Base-by-base conservation (phyloP, 1,140 invertebrate species). In the Zaprionus camerounensis region DNA sequence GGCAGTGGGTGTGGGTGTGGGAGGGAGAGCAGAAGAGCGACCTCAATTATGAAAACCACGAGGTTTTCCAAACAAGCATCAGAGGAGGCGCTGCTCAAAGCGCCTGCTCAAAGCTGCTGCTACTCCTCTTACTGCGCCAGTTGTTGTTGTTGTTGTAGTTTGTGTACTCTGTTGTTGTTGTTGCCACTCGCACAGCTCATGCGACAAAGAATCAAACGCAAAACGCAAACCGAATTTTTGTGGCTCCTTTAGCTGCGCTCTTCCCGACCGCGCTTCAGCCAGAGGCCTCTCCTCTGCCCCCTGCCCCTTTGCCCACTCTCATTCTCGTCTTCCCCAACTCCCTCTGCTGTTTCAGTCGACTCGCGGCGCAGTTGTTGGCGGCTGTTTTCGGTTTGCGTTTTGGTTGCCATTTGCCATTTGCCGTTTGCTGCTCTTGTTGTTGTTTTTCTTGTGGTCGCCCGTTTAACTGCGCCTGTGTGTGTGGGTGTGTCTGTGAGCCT, bases 41-140 rank as follows among this genome's bases (percentile, higher is more conserved):
- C 85, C 85, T 90, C 85, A 90, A 91, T 90, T 90, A 90, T 90
- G 85, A 90, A 90, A 90, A 90, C 85, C 85, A 85, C 81, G 81
- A 84, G 70, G 66, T 81, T 86, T 76, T 79, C 41, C 81, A 83
- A 81, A 85, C 84, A 90, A 81, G 62, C 75, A 64, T 57, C 81
- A 72, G 41, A 17, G 71, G 34, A 20, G 34, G 66, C 75, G 81
- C 78, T 55, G 63, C 55, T 51, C 28, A 28, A 66, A 36, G 34
- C n/a, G n/a, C n/a, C n/a, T n/a, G n/a, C n/a, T n/a, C n/a, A n/a
- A n/a, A n/a, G n/a, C n/a, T n/a, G n/a, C n/a, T n/a, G 31, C 9
- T 34, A 9, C n/a, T 58, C 41, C 17, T 38, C 12, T 38, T 38
- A 41, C 15, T 41, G 15, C 15, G 13, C 13, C 7, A 9, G 15